A percentile compares a stretch with the other conserved stretches of the same genome.
Evolutionary conservation across 2,113 vertebrate genomes (phyloP).

Genomic region (Rhombomys opimus): DNA sequence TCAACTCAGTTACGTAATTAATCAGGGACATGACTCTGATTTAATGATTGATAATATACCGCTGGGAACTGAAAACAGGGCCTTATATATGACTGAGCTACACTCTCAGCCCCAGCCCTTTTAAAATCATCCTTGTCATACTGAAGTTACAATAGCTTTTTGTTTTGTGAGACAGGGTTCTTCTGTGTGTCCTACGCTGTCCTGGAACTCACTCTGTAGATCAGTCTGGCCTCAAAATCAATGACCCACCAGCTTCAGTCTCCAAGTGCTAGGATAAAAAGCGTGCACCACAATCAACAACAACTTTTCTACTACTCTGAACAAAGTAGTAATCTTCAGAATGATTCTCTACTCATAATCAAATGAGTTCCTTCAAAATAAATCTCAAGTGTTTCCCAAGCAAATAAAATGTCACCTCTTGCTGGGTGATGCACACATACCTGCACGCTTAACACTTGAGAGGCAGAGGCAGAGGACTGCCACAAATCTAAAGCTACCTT

Average conservation of each 20-base stretch:
- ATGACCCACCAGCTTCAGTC: background rate
- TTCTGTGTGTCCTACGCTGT: background rate
- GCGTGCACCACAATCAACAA: background rate
- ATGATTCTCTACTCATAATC: slow-evolving; percentile 22
- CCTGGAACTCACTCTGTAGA: background rate
- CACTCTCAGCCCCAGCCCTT: background rate
- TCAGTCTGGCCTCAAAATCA: background rate
- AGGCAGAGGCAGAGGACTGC: background rate
- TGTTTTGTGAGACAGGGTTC: background rate
- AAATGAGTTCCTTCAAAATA: slow-evolving; percentile 35
- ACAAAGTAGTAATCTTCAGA: background rate
- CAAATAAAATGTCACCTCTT: slow-evolving; percentile 49
- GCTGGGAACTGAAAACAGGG: background rate
- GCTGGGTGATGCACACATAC: background rate
- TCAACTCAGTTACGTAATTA: background rate
- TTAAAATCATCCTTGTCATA: background rate
- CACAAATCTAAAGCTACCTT: background rate
- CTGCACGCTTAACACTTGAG: background rate
- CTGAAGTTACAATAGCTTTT: background rate
- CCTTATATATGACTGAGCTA: background rate
- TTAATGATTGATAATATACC: background rate
- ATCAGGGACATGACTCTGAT: background rate
- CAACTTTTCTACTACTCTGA: slow-evolving; percentile 34
- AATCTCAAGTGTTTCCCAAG: background rate
- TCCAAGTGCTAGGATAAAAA: background rate